Conservation (phyloP, 2,888 invertebrate species). For the Lumbricus terrestris region DNA sequence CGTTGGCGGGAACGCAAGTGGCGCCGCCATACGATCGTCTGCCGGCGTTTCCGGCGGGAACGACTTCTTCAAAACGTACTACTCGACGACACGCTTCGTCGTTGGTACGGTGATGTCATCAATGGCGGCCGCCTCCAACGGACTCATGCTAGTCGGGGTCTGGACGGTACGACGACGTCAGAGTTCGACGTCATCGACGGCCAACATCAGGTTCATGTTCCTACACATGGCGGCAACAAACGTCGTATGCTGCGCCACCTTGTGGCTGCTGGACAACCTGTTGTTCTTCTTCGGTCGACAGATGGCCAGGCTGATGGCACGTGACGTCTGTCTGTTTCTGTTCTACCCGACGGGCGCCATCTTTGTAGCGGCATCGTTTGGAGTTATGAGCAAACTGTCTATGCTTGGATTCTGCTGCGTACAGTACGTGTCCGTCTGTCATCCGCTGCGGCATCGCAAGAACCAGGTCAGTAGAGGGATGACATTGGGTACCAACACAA, state of each 20-base stretch:
- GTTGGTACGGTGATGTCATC: slow-evolving; percentile 20
- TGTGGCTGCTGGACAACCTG: slow-evolving; percentile 36
- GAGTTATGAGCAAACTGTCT: slow-evolving; percentile 33
- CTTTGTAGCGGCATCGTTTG: slow-evolving; percentile 30
- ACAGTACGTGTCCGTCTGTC: slow-evolving; percentile 37
- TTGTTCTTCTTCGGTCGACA: slow-evolving; percentile 30
- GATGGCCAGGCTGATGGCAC: background rate
- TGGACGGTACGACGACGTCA: slow-evolving; percentile 8
- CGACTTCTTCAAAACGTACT: slow-evolving; percentile 27
- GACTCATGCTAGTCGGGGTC: slow-evolving; percentile 24
- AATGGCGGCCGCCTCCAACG: slow-evolving; percentile 20
- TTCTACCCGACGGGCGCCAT: slow-evolving; percentile 29
- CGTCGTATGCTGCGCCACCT: slow-evolving; percentile 28
- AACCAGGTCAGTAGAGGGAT: too few relatives aligned
- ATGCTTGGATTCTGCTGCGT: slow-evolving; percentile 36
- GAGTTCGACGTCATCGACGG: background rate
- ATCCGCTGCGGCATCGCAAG: slow-evolving; percentile 30
- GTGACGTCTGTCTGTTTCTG: slow-evolving; percentile 25
- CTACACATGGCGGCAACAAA: slow-evolving; percentile 34
- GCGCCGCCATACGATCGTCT: too few relatives aligned
- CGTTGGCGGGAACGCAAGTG: too few relatives aligned
- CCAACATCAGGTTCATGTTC: slow-evolving; percentile 31
- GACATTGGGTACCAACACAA: too few relatives aligned
- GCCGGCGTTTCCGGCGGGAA: too few relatives aligned
- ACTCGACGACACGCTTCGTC: slow-evolving; percentile 26